Base-by-base conservation (phyloP, 1,140 invertebrate species). In the Ruditapes philippinarum region DNA sequence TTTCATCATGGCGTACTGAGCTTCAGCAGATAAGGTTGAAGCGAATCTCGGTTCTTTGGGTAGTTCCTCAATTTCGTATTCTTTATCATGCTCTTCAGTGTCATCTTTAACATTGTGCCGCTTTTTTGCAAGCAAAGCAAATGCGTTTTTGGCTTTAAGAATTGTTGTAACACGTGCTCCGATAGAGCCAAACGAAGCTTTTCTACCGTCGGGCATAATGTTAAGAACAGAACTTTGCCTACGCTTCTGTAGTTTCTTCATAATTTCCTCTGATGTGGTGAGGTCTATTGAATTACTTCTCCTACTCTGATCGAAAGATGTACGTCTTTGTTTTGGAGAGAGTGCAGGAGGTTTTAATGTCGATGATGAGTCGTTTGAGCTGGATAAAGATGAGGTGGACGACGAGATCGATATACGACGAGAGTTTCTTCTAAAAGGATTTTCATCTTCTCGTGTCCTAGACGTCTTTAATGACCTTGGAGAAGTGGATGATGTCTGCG, bases 1-100 rank as follows among this genome's bases (percentile, higher is more conserved):
- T 89, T 94, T 95, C 92, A 95, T 92, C 70, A 94, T 88, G 42
- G 94, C 93, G 60, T 92, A 95, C 81, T 95, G 94, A 7, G 94
- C 94, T 62, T 93, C 94, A 0, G 92, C 83, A 9, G 94, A 95
- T 70, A 95, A 70, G 19, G 92, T 92, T 1, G 94, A 92, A 28
- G 89, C 91, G 86, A 95, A 95, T 38, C 94, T 83, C 0, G 94
- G 92, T 19, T 82, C 90, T n/a, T 88, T 87, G 9, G 94, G 94
- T 49, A 95, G 68, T 76, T 94, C 89, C 57, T 93, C 90, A 51
- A 93, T 94, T 36, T 89, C 79, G 14, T 76, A 82, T 42, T 54
- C 62, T 28, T 89, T 90, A 1, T 90, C 84, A 76, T 91, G 87
- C 60, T 89, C 82, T 14, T 68, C 84, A 22, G 74, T 83, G 14